Conservation (phyloP, 2,888 invertebrate species). For the Tetragonula carbonaria region DNA sequence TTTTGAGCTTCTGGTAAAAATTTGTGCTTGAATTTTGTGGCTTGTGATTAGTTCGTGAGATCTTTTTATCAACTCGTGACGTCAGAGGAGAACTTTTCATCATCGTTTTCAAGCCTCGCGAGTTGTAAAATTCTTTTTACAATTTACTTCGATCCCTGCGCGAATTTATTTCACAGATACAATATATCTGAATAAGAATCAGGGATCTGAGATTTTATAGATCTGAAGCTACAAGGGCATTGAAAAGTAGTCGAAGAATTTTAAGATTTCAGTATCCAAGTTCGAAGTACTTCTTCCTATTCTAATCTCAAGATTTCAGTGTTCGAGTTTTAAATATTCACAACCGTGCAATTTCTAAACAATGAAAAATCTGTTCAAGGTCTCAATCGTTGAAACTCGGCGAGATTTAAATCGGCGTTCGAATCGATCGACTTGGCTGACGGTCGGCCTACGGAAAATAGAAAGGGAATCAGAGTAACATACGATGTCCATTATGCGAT, state of each 20-base stretch:
- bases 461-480: slow-evolving; percentile 22
- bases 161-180: no score
- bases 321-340: background rate
- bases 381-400: background rate
- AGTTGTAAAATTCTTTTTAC: no score
- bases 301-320: no score
- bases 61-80: background rate
- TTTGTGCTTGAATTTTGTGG: background rate
- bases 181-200: no score
- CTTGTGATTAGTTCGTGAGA: background rate
- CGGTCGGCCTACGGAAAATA: slow-evolving; percentile 24
- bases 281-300: no score
- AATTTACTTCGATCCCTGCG: no score
- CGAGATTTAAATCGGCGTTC: background rate
- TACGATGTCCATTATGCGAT: slow-evolving; percentile 25
- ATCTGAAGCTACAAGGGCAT: no score
- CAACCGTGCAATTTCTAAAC: no score
- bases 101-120: background rate
- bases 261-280: background rate
- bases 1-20: background rate
- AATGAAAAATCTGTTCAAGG: no score
- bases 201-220: no score
- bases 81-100: background rate
- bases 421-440: background rate
- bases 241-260: background rate